A percentile compares a stretch with the other conserved stretches of the same genome.
Evolutionary conservation across 2,888 invertebrate species (phyloP).

Genomic region (Notodonta ziczac): DNA sequence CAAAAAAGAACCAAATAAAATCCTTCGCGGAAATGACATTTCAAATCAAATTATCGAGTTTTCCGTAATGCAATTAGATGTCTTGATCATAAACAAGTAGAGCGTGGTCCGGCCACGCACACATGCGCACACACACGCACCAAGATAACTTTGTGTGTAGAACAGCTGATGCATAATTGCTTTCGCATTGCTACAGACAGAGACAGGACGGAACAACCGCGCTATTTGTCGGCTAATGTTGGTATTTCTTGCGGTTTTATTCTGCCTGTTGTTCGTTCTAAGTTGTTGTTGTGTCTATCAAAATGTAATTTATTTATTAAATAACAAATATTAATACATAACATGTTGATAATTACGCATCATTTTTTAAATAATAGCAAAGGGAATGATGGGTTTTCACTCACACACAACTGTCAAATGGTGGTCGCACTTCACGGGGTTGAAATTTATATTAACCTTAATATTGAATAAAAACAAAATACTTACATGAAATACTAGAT

Average conservation of each 20-base stretch:
- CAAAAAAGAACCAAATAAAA: no score
- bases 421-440: no score
- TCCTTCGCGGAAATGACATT: no score
- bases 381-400: no score
- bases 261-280: neutral
- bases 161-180: slow-evolving; percentile 35
- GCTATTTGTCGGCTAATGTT: slow-evolving; percentile 25
- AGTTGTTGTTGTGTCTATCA: slow-evolving; percentile 7
- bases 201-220: slow-evolving; percentile 28
- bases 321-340: no score
- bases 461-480: no score
- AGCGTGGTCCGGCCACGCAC: slow-evolving; percentile 31
- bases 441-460: no score
- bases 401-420: no score
- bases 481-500: no score
- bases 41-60: slow-evolving; percentile 19
- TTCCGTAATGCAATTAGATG: slow-evolving; percentile 42
- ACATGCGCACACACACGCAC: slow-evolving; percentile 11
- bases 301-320: no score
- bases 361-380: no score
- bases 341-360: no score
- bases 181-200: slow-evolving; percentile 32
- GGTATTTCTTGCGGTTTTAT: slow-evolving; percentile 26
- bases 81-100: slow-evolving; percentile 51
- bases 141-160: slow-evolving; percentile 7